phyloP scores from a whole-genome alignment of 1,140 invertebrate genomes.

The Homalodisca vitripennis region DNA sequence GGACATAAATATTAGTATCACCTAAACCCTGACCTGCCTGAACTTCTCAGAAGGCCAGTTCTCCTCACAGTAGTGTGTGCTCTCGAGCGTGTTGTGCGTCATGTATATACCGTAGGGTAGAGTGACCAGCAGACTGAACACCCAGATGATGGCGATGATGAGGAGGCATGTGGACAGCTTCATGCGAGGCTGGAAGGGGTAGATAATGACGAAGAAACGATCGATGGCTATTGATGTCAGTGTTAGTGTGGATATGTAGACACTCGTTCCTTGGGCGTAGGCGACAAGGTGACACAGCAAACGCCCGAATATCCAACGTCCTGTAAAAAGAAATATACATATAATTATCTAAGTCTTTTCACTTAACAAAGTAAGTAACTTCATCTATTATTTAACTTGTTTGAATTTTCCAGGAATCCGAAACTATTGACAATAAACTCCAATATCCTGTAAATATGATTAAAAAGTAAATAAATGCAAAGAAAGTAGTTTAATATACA shows the following conservation, averaged over 20 bases:
- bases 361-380: no score
- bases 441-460: no score
- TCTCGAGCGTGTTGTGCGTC: conserved; percentile 49
- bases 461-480: no score
- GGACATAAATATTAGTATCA: neutral
- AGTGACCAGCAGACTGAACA: conserved; percentile 81
- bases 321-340: conserved; percentile 36
- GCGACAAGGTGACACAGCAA: conserved; percentile 90
- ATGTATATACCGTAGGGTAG: conserved; percentile 92
- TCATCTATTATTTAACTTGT: no score
- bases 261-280: conserved; percentile 86
- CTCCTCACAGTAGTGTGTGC: conserved; percentile 77
- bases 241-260: conserved; percentile 96
- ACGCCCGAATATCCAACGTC: conserved; percentile 85
- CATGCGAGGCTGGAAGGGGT: conserved; percentile 92
- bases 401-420: no score
- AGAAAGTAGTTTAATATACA: no score
- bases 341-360: no score
- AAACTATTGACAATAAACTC: no score
- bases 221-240: conserved; percentile 96
- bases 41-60: conserved; percentile 81
- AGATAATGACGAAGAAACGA: conserved; percentile 94
- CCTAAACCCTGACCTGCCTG: conserved; percentile 49
- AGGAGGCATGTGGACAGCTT: conserved; percentile 76
- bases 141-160: conserved; percentile 89